Conservation (phyloP, 1,140 invertebrate genomes). For the Nixonia krombeini region DNA sequence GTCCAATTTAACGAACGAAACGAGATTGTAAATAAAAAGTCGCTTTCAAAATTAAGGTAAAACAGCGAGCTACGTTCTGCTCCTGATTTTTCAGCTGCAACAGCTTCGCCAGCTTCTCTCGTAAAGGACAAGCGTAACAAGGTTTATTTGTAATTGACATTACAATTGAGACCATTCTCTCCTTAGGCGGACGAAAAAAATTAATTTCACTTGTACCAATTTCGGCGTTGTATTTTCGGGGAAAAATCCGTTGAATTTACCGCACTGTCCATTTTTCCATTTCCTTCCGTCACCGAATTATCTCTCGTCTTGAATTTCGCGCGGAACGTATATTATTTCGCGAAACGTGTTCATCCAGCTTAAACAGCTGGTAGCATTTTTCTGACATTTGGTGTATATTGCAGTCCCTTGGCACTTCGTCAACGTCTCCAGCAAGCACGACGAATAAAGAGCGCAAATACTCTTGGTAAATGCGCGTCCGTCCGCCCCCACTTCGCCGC, state of each 20-base stretch:
- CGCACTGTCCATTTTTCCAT: constrained; percentile 36
- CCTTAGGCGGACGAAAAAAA: no score
- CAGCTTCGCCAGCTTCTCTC: no score
- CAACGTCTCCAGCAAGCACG: constrained; percentile 52
- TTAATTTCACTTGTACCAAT: no score
- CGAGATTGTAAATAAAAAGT: no score
- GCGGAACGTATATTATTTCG: constrained; percentile 41
- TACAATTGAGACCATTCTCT: no score
- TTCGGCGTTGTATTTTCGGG: constrained; percentile 19
- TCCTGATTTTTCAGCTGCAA: no score
- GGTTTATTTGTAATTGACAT: no score
- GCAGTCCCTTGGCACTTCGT: constrained; percentile 44
- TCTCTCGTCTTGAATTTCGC: constrained; percentile 45
- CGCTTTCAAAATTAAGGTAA: no score
- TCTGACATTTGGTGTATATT: constrained; percentile 47
- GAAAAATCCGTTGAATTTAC: no score
- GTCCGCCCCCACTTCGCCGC: constrained; percentile 1
- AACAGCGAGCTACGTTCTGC: no score
- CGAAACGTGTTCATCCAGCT: constrained; percentile 47
- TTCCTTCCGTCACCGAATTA: constrained; percentile 39
- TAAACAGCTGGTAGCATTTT: constrained; percentile 47
- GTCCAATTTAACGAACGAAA: no score
- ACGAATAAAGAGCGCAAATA: constrained; percentile 61
- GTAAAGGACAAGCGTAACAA: no score
- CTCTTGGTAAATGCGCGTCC: constrained; percentile 52